Conservation (phyloP, 2,113 vertebrate species). For the Mobula hypostoma region DNA sequence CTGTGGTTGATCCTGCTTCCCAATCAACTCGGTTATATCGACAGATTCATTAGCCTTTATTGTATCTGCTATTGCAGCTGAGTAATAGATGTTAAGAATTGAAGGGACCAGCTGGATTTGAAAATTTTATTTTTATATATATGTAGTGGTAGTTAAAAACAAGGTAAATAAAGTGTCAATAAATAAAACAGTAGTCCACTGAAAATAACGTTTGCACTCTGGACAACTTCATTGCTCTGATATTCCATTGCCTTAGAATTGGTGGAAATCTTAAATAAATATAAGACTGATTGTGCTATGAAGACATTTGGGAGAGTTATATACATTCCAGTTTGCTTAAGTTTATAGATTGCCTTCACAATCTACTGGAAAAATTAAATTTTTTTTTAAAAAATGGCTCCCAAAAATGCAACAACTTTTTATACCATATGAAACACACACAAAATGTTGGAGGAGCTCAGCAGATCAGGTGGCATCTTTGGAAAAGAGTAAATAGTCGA, state of each 20-base stretch:
- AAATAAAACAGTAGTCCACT: too few relatives aligned
- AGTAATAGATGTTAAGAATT: not conserved
- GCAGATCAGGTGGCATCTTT: too few relatives aligned
- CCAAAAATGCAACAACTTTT: not conserved
- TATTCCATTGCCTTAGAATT: slow-evolving; percentile 1
- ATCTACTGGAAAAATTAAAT: not conserved
- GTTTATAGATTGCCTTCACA: not conserved
- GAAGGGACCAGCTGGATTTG: not conserved
- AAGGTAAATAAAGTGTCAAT: too few relatives aligned
- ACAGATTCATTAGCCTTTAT: not conserved
- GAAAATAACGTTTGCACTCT: not conserved
- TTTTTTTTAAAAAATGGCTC: not conserved
- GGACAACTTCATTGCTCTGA: not conserved
- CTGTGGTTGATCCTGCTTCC: not conserved
- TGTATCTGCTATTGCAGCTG: not conserved
- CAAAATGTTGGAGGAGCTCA: too few relatives aligned
- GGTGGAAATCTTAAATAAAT: not conserved
- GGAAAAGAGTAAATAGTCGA: too few relatives aligned
- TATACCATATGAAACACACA: too few relatives aligned
- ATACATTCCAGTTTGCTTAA: not conserved
- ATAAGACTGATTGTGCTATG: not conserved
- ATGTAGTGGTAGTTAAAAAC: not conserved
- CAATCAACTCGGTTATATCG: not conserved
- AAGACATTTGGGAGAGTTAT: not conserved
- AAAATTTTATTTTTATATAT: not conserved